phyloP scores from a whole-genome alignment of 2,888 invertebrate genomes.

The Opisthograptis luteolata region DNA sequence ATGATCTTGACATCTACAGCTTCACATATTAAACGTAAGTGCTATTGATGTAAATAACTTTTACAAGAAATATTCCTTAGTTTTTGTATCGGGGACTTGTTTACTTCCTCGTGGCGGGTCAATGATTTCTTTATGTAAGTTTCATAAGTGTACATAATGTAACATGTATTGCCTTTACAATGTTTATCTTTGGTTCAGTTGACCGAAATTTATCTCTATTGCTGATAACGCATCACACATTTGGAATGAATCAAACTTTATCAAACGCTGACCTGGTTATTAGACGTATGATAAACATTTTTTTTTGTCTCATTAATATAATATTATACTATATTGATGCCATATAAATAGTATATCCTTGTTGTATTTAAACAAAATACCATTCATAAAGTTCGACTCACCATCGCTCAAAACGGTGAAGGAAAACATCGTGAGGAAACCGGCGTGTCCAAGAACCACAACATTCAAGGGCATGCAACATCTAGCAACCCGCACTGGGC shows the following conservation, averaged over 20 bases:
- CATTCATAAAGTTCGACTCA: too few relatives aligned
- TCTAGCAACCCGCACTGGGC: too few relatives aligned
- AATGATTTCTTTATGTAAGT: constrained; percentile 48
- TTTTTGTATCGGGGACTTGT: constrained; percentile 27
- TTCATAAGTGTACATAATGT: constrained; percentile 21
- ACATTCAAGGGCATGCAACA: too few relatives aligned
- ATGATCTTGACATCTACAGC: constrained; percentile 70
- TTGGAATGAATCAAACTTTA: constrained; percentile 56
- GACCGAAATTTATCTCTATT: constrained; percentile 42
- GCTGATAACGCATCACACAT: constrained; percentile 51
- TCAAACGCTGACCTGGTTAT: constrained; percentile 59
- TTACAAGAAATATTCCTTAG: constrained; percentile 31
- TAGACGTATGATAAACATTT: constrained; percentile 41
- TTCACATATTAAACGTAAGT: constrained; percentile 76
- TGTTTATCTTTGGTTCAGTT: constrained; percentile 37
- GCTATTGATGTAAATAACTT: constrained; percentile 39
- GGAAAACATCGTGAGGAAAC: too few relatives aligned
- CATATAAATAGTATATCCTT: too few relatives aligned
- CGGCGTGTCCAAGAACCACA: too few relatives aligned
- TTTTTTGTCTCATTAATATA: constrained; percentile 34
- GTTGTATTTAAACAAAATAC: too few relatives aligned
- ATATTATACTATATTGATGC: too few relatives aligned
- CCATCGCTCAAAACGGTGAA: too few relatives aligned
- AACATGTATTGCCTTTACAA: constrained; percentile 15
- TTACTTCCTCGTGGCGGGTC: constrained; percentile 45